A percentile compares a stretch with the other conserved stretches of the same genome.
These are phyloP conservation scores for Microtus obscurus DNA, from an alignment of 2,797 vertebrate genomes.

Conservation along the genomic window DNA sequence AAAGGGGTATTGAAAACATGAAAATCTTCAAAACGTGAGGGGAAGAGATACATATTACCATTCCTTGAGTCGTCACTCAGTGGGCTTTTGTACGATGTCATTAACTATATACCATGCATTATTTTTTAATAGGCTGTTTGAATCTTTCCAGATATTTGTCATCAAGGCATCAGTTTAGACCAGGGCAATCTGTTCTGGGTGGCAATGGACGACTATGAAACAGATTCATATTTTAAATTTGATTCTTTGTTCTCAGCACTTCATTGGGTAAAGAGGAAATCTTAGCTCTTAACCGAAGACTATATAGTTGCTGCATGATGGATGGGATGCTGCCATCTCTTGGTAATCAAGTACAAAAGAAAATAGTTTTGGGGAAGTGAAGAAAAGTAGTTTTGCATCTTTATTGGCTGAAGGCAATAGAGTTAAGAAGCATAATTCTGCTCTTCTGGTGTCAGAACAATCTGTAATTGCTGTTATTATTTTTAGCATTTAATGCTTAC, in stretches of 20 bases:
- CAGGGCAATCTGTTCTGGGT: not conserved
- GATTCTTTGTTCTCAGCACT: slow-evolving; percentile 66
- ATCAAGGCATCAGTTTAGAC: slow-evolving; percentile 35
- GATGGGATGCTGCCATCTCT: slow-evolving; percentile 70
- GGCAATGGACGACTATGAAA: slow-evolving; percentile 65
- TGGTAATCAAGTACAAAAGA: slow-evolving; percentile 68
- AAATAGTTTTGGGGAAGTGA: slow-evolving; percentile 52
- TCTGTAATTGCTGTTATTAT: slow-evolving; percentile 78
- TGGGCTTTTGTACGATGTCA: slow-evolving; percentile 15
- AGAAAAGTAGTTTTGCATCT: slow-evolving; percentile 69
- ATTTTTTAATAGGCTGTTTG: slow-evolving; percentile 61
- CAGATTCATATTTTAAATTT: slow-evolving; percentile 54
- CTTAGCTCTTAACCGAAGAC: slow-evolving; percentile 46
- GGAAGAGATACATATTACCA: not conserved
- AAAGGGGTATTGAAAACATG: not conserved
- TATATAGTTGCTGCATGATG: slow-evolving; percentile 66
- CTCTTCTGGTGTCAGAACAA: slow-evolving; percentile 71
- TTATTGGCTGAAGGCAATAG: slow-evolving; percentile 72
- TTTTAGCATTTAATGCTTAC: slow-evolving; percentile 81
- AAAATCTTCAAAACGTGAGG: not conserved
- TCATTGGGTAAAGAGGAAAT: slow-evolving; percentile 64
- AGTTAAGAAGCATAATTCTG: slow-evolving; percentile 69
- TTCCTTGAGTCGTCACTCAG: not conserved
- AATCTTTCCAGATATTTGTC: slow-evolving; percentile 24
- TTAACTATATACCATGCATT: not conserved